Percentiles rank a stretch among this genome's conserved stretches.
Conservation (phyloP, 2,797 vertebrate genomes). For the Sylvia borin region DNA sequence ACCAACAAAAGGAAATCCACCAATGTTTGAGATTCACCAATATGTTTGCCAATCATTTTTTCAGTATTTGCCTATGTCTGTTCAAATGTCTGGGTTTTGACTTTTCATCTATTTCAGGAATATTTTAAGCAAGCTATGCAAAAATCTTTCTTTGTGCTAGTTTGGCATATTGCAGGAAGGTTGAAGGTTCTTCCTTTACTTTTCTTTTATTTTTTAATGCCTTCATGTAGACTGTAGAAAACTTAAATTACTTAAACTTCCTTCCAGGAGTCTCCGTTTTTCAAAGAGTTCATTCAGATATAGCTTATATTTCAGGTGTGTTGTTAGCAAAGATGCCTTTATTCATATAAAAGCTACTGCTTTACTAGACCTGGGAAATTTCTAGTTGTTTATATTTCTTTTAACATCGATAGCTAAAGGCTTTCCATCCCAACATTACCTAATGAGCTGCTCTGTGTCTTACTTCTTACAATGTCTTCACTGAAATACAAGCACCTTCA, state of each 20-base stretch:
- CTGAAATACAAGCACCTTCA: slow-evolving; percentile 22
- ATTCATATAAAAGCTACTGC: background rate
- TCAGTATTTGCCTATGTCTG: slow-evolving; percentile 43
- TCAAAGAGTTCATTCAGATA: background rate
- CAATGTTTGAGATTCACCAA: slow-evolving; percentile 29
- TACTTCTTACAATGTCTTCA: background rate
- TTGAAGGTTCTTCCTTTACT: background rate
- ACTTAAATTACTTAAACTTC: slow-evolving; percentile 32
- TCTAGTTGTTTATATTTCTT: slow-evolving; percentile 45
- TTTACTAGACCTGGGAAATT: slow-evolving; percentile 17
- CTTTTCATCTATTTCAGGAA: slow-evolving; percentile 54
- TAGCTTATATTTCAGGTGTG: background rate
- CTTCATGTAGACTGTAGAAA: background rate
- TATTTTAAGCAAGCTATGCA: slow-evolving; percentile 58
- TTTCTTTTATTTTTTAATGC: background rate
- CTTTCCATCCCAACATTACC: slow-evolving; percentile 23
- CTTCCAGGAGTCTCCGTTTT: slow-evolving; percentile 5
- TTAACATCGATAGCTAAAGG: slow-evolving; percentile 26
- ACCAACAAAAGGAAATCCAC: slow-evolving; percentile 30
- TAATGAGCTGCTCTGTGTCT: slow-evolving; percentile 40
- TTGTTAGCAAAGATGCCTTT: slow-evolving; percentile 21
- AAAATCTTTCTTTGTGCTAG: slow-evolving; percentile 21
- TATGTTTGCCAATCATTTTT: slow-evolving; percentile 51
- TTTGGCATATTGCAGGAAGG: background rate
- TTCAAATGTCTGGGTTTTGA: slow-evolving; percentile 49